Evolutionary conservation across 30 jellyfish, hydroid and myxozoan species (phyloP), one percentile per base, ranked within the genome.

Genomic region (Pelagia noctiluca): DNA sequence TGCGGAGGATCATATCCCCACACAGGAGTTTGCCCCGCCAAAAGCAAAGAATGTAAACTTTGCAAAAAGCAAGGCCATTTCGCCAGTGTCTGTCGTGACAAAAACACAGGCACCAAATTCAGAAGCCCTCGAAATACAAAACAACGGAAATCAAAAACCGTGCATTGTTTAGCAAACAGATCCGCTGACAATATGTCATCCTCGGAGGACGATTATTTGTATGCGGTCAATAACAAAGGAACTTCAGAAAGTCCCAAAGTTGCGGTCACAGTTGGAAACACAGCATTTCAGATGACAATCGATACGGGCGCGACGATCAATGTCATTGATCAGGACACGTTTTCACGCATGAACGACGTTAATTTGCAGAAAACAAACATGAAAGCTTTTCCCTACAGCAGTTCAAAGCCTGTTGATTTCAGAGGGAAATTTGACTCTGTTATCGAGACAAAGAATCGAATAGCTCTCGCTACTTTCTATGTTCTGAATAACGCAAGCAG

Each of bases 191-290:
- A 29, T 32, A 36, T 13, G 26, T 53, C 79, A 53, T 42, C 80
- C 18, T 21, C 54, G 2, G 35, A 53, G 48, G 87, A 75, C 2
- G 85, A 73, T 47, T 75, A 75, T 50, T 31, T 75, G 49, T 75
- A 35, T 49, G 34, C 87, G 8, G 57, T 42, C 57, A 8, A 42
- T 8, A 42, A 42, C 8, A 42, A 8, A 8, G 57, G 16, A 5
- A 5, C 57, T 5, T 5, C 57, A 42, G 16, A 42, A 42, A 42
- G 57, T 16, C 57, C 57, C 16, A 42, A 42, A 42, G 57, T 42
- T 42, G 57, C 8, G 16, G 57, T 42, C 57, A 42, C 57, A 16
- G 57, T 42, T 16, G 8, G 57, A 5, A 16, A 42, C 57, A 42
- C 57, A 42, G 57, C 16, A 5, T 42, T 42, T 42, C 57, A 42